Base-by-base conservation (phyloP, 2,888 invertebrate genomes). In the Cantharis nigra region DNA sequence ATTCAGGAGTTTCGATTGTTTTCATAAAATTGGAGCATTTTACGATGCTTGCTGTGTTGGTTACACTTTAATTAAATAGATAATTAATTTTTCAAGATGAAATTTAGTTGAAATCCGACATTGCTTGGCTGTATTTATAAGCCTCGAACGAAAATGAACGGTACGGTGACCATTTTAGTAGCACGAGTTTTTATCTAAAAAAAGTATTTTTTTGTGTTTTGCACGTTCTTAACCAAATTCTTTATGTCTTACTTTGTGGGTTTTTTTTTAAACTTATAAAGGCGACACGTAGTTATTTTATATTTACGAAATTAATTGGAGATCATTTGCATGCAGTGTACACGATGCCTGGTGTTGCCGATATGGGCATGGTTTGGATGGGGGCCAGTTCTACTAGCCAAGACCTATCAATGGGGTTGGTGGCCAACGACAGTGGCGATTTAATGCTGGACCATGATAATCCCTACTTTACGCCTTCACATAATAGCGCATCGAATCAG, bases 301-400 rank as follows among this genome's bases (percentile, higher is more conserved):
- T 72, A 78, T 63, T 75, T 63, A 63, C 62, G 9, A 49, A 64
- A 64, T 64, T 64, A 20, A 64, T 16, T 64, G 20, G 16, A 18
- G 20, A 64, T 64, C 20, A 64, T 64, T 64, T 20, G 18, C 64
- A 64, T 20, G 64, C 13, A 87, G 89, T 88, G 49, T 89, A 87
- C 82, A 87, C 89, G 79, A 91, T 91, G 89, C 90, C 91, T 81
- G 90, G 90, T 81, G 89, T 91, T 83, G 88, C 91, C 81, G 92
- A 92, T 85, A 88, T 92, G 87, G 91, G 91, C 83, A 91, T 92
- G 91, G 91, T 93, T 85, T 93, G 93, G 93, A 93, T 93, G 93
- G 92, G 92, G 64, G 90, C 90, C 76, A 88, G 89, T 62, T 91
- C 91, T 82, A 87, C 90, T 76, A 87, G 89, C 23, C 84, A 86